Base-by-base conservation (phyloP, 2,797 vertebrate genomes). In the Carapus acus region DNA sequence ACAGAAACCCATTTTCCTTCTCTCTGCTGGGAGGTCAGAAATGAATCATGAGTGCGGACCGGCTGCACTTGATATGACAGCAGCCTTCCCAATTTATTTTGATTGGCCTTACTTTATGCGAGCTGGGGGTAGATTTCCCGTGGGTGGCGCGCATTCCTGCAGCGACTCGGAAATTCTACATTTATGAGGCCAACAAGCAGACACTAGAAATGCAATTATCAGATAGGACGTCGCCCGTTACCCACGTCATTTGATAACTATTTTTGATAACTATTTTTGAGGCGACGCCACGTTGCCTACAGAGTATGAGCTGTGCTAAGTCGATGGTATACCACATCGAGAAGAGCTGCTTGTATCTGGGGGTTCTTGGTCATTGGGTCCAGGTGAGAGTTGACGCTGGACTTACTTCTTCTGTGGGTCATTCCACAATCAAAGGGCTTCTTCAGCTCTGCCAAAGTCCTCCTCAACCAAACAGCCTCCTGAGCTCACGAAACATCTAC, bases 31-130 rank as follows among this genome's bases (percentile, higher is more conserved):
- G 44, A 60, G 78, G 71, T 69, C 76, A 76, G 65, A 65, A 74
- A 74, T 63, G 57, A 68, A 74, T 67, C 63, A 62, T 66, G 63
- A 63, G 61, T 55, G 58, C 70, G 58, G 56, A 73, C 66, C 76
- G 76, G 74, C 77, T 78, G 82, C 57, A 68, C 54, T 72, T 66
- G 58, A 79, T 71, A 60, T 75, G 71, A 77, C 65, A 69, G 64
- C 53, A 81, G 55, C 69, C 62, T 64, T 73, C 62, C 71, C 76
- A 73, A 79, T 85, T 82, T 80, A 80, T 71, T 82, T 76, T 82
- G 81, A 85, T 81, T 79, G 80, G 78, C 77, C 65, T 49, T 71
- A 65, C 67, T 77, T 71, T 76, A 81, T 73, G 70, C 73, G 68
- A 63, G 71, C 47, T 57, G 43, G 1, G 38, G 44, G 23, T 62